These are phyloP conservation scores for Drosophila neocordata DNA, from an alignment of 1,140 invertebrate genomes.

Conservation along the genomic window DNA sequence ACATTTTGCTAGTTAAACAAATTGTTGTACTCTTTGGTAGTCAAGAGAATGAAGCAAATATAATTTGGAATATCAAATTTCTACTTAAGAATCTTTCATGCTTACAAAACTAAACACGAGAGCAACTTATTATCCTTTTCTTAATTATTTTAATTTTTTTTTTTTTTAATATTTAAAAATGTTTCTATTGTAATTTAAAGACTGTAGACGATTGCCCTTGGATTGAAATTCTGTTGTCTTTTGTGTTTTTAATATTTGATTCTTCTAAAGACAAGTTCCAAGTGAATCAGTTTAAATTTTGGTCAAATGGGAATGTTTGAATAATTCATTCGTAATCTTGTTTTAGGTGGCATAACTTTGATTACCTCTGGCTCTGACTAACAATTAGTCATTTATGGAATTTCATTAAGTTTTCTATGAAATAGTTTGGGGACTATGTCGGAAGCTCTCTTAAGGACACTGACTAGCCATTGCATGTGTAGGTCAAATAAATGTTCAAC, in stretches of 20 bases:
- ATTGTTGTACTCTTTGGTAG: too few species aligned
- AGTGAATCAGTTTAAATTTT: background rate
- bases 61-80: too few species aligned
- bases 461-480: conserved; percentile 47
- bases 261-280: background rate
- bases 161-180: too few species aligned
- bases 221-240: too few species aligned
- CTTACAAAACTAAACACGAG: too few species aligned
- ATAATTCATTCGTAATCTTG: conserved; percentile 7
- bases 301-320: background rate
- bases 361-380: background rate
- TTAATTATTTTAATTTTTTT: too few species aligned
- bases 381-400: conserved; percentile 57
- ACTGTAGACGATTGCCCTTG: too few species aligned
- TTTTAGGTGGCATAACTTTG: conserved; percentile 4
- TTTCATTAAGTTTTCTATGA: conserved; percentile 61
- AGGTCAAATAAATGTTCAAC: conserved; percentile 38
- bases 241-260: too few species aligned
- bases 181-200: too few species aligned
- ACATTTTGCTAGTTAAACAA: background rate
- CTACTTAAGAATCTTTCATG: too few species aligned
- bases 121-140: too few species aligned
- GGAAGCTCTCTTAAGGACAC: conserved; percentile 35
- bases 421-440: background rate
- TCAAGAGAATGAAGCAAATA: too few species aligned